Evolutionary conservation across 2,888 invertebrate species (phyloP).

Genomic region (Sipha maydis): DNA sequence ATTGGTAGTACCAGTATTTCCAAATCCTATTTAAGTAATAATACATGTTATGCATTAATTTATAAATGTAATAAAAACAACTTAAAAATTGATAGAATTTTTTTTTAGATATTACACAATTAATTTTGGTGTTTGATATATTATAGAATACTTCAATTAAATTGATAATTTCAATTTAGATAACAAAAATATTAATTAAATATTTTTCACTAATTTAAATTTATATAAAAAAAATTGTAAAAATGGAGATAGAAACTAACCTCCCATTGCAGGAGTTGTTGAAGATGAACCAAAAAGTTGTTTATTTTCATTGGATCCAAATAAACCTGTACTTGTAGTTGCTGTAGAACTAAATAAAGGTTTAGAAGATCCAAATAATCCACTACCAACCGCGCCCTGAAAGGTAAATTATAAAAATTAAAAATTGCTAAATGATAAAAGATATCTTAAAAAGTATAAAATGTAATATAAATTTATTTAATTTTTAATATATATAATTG

Average conservation of each 20-base stretch:
- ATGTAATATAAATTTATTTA: no score
- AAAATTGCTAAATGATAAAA: not conserved
- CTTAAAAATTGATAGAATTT: not conserved
- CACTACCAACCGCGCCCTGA: slow-evolving; percentile 64
- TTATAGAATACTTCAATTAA: not conserved
- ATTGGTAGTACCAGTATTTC: slow-evolving; percentile 68
- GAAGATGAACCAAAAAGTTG: slow-evolving; percentile 70
- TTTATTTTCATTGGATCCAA: slow-evolving; percentile 73
- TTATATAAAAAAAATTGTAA: slow-evolving; percentile 4
- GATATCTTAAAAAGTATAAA: not conserved
- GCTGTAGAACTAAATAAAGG: slow-evolving; percentile 70
- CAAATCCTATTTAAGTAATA: slow-evolving; percentile 67
- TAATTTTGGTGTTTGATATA: not conserved
- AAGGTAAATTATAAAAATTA: not conserved
- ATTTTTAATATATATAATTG: not conserved
- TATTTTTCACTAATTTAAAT: not conserved
- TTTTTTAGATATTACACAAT: not conserved
- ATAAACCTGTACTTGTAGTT: slow-evolving; percentile 68
- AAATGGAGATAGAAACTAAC: not conserved
- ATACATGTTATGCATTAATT: not conserved
- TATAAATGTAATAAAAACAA: not conserved
- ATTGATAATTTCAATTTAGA: not conserved
- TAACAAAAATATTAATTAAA: not conserved
- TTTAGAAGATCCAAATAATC: slow-evolving; percentile 65
- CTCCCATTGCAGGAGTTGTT: slow-evolving; percentile 65